Evolutionary conservation across 2,113 vertebrate species (phyloP).

Genomic region (Leptobrachium ailaonicum): DNA sequence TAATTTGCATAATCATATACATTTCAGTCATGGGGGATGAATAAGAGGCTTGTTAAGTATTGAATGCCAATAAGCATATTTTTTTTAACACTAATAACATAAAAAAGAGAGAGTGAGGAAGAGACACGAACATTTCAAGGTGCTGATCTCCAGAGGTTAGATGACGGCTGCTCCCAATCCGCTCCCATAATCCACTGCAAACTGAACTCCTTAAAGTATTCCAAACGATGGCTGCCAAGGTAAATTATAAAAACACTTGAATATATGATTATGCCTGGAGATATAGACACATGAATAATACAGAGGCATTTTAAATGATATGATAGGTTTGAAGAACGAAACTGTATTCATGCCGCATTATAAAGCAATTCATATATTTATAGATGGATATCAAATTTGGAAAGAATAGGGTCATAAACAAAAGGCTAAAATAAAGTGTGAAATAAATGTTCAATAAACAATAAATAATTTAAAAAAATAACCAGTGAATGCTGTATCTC

Average conservation of each 20-base stretch:
- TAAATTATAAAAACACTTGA: background rate
- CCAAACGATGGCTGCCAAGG: slow-evolving; percentile 59
- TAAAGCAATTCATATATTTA: too few species aligned
- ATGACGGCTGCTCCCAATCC: slow-evolving; percentile 67
- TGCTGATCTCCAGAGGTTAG: slow-evolving; percentile 59
- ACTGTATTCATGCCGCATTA: too few species aligned
- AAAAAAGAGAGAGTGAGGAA: background rate
- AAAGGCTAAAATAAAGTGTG: too few species aligned
- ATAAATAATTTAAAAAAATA: too few species aligned
- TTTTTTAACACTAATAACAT: background rate
- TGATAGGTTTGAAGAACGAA: too few species aligned
- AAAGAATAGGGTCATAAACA: too few species aligned
- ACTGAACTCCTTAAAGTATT: slow-evolving; percentile 71
- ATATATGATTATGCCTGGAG: too few species aligned
- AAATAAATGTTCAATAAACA: too few species aligned
- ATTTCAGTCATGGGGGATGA: slow-evolving; percentile 10
- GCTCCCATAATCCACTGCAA: slow-evolving; percentile 74
- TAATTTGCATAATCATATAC: slow-evolving; percentile 23
- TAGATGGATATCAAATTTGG: too few species aligned
- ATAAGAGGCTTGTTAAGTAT: slow-evolving; percentile 16
- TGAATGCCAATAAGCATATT: slow-evolving; percentile 14
- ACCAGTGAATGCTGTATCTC: too few species aligned
- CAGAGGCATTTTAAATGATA: too few species aligned
- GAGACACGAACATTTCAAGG: background rate
- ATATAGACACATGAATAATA: too few species aligned